Base-by-base conservation (phyloP, 2,797 vertebrate species). In the Typhlichthys eigenmanni region DNA sequence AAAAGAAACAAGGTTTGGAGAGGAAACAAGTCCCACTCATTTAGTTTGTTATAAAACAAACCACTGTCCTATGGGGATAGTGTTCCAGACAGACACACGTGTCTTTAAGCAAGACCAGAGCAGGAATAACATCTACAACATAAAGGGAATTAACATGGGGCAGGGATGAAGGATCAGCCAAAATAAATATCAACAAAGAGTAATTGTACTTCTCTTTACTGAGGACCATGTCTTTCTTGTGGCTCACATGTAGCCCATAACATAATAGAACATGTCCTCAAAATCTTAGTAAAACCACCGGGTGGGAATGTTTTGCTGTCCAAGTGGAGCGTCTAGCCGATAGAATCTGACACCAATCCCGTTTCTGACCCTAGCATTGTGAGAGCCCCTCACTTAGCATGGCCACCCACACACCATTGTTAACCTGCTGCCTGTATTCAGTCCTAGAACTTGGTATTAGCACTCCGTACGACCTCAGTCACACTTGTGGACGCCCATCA, bases 1-100 rank as follows among this genome's bases (percentile, higher is more conserved):
- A 88, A 87, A 84, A 85, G 55, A 56, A 80, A 78, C 71, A 77
- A 47, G 67, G 75, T 75, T 76, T 83, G 71, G 45, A 75, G 55
- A 72, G 69, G 78, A 86, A 85, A 83, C 62, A 32, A 62, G 70
- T 61, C 56, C 64, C 64, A 58, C 71, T 80, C 58, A 60, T 79
- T 87, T 59, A 80, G 77, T 66, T 62, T 73, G 73, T 43, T 58
- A 11, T 57, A 49, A 56, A 54, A 61, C 55, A 58, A 57, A 48
- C 45, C 48, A 43, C 46, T 62, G 46, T 34, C 12, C 74, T 73
- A 61, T 83, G 85, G 76, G 79, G 87, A 86, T 58, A 65, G 59
- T 64, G 66, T 51, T 8, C 47, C 7, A 62, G 13, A 54, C 24
- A 54, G 24, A 32, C 13, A 10, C 12, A 10, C 29, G 13, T 32